phyloP scores from a whole-genome alignment of 2,113 vertebrate genomes.

The Gulo gulo region DNA sequence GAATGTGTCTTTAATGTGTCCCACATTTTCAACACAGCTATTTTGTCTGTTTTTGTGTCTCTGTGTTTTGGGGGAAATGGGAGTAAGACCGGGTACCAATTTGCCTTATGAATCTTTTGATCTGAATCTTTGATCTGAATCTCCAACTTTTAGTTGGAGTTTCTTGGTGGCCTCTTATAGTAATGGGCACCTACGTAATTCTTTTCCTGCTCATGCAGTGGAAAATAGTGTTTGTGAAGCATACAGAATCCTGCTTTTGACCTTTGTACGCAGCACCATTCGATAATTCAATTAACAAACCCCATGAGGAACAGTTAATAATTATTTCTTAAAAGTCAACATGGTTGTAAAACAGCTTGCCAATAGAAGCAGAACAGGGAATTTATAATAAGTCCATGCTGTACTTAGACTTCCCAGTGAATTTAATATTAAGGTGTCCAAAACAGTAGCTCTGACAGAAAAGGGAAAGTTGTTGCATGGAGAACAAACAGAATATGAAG shows the following conservation, averaged over 20 bases:
- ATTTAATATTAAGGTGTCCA: background rate
- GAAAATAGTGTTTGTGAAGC: background rate
- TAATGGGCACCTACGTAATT: background rate
- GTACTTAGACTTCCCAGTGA: background rate
- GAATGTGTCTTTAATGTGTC: background rate
- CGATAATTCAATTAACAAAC: constrained; percentile 46
- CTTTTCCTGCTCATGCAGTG: background rate
- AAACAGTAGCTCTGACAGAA: background rate
- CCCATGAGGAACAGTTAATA: background rate
- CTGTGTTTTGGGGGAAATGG: background rate
- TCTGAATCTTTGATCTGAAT: background rate
- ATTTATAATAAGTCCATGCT: background rate
- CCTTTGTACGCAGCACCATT: background rate
- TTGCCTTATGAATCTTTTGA: background rate
- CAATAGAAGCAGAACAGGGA: background rate
- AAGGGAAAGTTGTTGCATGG: background rate
- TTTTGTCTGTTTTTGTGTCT: background rate
- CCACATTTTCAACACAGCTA: background rate
- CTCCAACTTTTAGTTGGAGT: no score
- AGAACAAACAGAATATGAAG: background rate
- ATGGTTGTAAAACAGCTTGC: constrained; percentile 31
- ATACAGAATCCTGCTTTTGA: background rate
- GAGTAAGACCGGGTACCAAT: background rate
- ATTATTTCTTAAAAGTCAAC: constrained; percentile 57
- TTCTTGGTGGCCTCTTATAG: background rate